A percentile compares a stretch with the other conserved stretches of the same genome.
Evolutionary conservation across 2,888 invertebrate genomes (phyloP).

Genomic region (Druceiella hillmani): DNA sequence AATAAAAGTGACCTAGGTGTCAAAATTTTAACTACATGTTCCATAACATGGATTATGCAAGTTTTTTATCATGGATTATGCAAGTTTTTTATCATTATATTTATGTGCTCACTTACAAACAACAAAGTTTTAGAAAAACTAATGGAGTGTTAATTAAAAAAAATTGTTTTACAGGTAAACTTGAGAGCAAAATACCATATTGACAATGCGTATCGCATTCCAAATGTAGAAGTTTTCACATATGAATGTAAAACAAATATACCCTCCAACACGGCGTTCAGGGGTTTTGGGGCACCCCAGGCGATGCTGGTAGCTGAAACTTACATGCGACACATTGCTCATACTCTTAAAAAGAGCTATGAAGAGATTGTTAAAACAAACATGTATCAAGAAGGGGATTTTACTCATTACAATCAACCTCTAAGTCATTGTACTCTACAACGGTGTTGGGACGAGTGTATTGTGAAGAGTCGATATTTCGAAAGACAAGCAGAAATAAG

Average conservation of each 20-base stretch:
- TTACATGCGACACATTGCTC: conserved; percentile 63
- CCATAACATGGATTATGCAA: no score
- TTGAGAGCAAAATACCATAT: conserved; percentile 67
- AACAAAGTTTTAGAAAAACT: no score
- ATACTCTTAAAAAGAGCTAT: conserved; percentile 51
- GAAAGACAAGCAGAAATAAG: conserved; percentile 45
- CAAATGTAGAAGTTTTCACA: conserved; percentile 55
- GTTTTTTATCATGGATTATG: no score
- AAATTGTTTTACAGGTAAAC: conserved; percentile 47
- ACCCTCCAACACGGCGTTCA: conserved; percentile 77
- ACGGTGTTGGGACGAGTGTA: conserved; percentile 63
- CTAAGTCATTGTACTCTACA: conserved; percentile 57
- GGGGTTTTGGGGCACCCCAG: conserved; percentile 77
- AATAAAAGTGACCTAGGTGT: no score
- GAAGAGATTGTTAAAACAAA: conserved; percentile 57
- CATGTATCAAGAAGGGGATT: conserved; percentile 65
- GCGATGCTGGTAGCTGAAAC: conserved; percentile 70
- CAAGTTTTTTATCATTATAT: no score
- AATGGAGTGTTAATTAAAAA: no score
- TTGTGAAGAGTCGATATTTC: conserved; percentile 51
- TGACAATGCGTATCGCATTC: conserved; percentile 67
- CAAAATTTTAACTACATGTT: no score
- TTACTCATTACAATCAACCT: conserved; percentile 62
- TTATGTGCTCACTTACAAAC: no score
- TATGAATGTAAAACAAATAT: conserved; percentile 71